Evolutionary conservation across 2,113 vertebrate genomes (phyloP).

Genomic region (Cheilinus undulatus): DNA sequence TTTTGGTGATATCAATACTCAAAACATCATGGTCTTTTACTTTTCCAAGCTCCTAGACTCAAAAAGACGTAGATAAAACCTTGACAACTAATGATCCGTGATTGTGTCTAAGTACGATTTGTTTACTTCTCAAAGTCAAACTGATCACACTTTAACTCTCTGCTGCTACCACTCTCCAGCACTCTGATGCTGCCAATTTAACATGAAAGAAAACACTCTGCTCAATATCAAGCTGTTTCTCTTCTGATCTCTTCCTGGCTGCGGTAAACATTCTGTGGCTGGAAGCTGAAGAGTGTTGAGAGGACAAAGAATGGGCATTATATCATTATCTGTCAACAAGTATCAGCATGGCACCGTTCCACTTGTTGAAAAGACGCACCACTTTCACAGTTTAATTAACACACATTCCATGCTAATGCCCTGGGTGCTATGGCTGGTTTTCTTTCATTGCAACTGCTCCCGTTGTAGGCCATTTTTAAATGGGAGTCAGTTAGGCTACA

Average conservation of each 20-base stretch:
- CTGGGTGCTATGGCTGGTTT: background rate
- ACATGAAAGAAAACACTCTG: constrained; percentile 27
- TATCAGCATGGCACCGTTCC: constrained; percentile 5
- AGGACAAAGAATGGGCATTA: constrained; percentile 20
- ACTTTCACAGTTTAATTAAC: constrained; percentile 31
- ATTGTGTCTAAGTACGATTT: too few relatives aligned
- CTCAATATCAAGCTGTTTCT: constrained; percentile 38
- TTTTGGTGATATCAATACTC: too few relatives aligned
- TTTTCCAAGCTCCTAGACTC: too few relatives aligned
- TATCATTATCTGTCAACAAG: constrained; percentile 32
- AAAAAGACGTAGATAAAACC: too few relatives aligned
- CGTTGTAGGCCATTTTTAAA: background rate
- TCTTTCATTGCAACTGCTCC: background rate
- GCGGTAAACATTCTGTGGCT: constrained; percentile 31
- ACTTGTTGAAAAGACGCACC: constrained; percentile 6
- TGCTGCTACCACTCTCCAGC: constrained; percentile 11
- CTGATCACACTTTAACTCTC: constrained; percentile 21
- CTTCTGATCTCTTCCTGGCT: constrained; percentile 23
- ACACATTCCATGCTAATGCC: constrained; percentile 19
- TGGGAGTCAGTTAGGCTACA: background rate
- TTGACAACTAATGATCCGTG: too few relatives aligned
- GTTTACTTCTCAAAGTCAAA: constrained; percentile 10
- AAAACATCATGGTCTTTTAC: too few relatives aligned
- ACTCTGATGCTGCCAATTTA: constrained; percentile 25
- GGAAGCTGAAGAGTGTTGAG: constrained; percentile 4